Evolutionary conservation across 2,888 invertebrate species (phyloP).

Genomic region (Lysandra coridon): DNA sequence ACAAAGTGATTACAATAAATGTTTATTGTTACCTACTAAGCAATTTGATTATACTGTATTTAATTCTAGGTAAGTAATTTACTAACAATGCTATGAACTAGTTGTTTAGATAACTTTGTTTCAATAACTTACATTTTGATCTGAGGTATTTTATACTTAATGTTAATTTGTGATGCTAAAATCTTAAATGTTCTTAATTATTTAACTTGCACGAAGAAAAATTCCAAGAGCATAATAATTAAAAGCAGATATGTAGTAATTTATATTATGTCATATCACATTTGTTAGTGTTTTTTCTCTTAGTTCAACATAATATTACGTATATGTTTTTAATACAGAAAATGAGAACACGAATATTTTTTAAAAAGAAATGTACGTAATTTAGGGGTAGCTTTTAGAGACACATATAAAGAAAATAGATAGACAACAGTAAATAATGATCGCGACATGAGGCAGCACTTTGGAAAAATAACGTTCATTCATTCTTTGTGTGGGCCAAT

Average conservation of each 20-base stretch:
- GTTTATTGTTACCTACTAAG: background rate
- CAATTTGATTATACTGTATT: background rate
- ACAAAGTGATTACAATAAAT: background rate
- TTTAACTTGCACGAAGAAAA: too few relatives aligned
- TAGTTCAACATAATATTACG: too few relatives aligned
- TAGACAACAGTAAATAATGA: slow-evolving; percentile 75
- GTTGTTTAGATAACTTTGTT: background rate
- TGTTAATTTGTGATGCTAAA: too few relatives aligned
- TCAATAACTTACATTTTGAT: too few relatives aligned
- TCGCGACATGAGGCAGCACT: slow-evolving; percentile 72
- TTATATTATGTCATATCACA: too few relatives aligned
- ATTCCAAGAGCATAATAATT: too few relatives aligned
- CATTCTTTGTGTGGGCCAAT: slow-evolving; percentile 45
- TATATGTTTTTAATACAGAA: too few relatives aligned
- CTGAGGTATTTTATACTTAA: too few relatives aligned
- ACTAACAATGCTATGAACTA: background rate
- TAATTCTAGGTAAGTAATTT: background rate
- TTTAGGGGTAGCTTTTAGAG: slow-evolving; percentile 37
- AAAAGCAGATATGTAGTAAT: too few relatives aligned
- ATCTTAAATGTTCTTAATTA: too few relatives aligned
- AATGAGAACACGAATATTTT: too few relatives aligned
- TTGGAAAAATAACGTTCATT: slow-evolving; percentile 59
- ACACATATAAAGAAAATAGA: slow-evolving; percentile 50
- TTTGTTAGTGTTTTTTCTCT: too few relatives aligned
- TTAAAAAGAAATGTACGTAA: slow-evolving; percentile 13